Evolutionary conservation across 2,113 vertebrate genomes (phyloP), one percentile per base, ranked within the genome.

Genomic region (Pionites leucogaster): DNA sequence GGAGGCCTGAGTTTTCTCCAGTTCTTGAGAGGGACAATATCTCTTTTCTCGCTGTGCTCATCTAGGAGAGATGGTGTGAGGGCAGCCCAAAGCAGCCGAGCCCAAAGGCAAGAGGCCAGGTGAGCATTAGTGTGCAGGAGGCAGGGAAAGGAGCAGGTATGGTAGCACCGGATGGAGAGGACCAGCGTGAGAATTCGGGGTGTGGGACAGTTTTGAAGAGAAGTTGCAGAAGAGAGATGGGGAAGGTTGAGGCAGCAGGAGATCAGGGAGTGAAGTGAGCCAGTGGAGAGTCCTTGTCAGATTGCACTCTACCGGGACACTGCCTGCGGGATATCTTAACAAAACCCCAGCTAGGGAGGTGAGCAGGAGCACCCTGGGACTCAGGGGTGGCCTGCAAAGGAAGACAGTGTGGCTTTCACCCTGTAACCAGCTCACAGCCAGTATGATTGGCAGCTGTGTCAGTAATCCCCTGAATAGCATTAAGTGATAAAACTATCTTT

Each of bases 341-440:
- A 50, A 79, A 88, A 29, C 19, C 15, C 62, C 71, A 74, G 50
- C 6, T 20, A 67, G 62, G n/a, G 42, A 31, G 11, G 13, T 10
- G 42, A 75, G 65, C 6, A 1, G 46, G 25, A 88, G 29, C 53
- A 15, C 31, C 6, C 3, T 0, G 0, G 41, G 59, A 41, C 44
- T 25, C 28, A 14, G 44, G 22, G 49, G 29, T 37, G 47, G 47
- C 12, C 31, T 47, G 41, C 14, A 18, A 67, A 39, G 52, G 46
- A 55, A 47, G 50, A 18, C 0, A 10, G 46, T 37, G 52, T 62
- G 44, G 29, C 35, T 72, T 4, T 74, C 24, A 6, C 89, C 57
- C 53, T 19, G 22, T 23, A 15, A 20, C 6, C 60, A 57, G 59
- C 57, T 67, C 55, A 17, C 60, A 33, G 79, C 49, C 77, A 62